Conservation (phyloP, 2,888 invertebrate species). For the Hoplodrina ambigua region DNA sequence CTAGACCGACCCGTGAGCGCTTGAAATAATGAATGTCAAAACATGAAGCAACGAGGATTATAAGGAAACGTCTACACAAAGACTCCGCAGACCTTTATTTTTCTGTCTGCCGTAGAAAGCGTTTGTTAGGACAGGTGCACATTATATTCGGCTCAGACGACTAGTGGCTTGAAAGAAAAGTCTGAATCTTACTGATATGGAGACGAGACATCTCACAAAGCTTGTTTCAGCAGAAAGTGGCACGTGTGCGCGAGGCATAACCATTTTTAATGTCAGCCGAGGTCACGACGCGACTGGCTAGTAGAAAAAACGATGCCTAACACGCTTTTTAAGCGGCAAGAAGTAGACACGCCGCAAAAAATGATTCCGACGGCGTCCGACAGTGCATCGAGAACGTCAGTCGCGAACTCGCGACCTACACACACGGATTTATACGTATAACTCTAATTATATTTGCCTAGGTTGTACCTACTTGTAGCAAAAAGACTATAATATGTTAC, state of each 20-base stretch:
- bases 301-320: slow-evolving; percentile 82
- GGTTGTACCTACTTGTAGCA: slow-evolving; percentile 45
- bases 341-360: slow-evolving; percentile 85
- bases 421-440: slow-evolving; percentile 43
- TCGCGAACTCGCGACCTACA: slow-evolving; percentile 59
- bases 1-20: slow-evolving; percentile 36
- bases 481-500: slow-evolving; percentile 13
- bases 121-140: slow-evolving; percentile 56
- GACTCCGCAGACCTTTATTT: slow-evolving; percentile 45
- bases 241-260: slow-evolving; percentile 81
- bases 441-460: slow-evolving; percentile 52
- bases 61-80: slow-evolving; percentile 52
- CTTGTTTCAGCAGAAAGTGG: slow-evolving; percentile 66
- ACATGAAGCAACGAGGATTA: slow-evolving; percentile 44
- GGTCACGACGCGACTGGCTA: slow-evolving; percentile 83
- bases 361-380: slow-evolving; percentile 74
- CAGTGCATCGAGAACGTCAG: slow-evolving; percentile 49
- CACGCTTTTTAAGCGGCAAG: slow-evolving; percentile 79
- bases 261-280: slow-evolving; percentile 85
- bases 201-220: slow-evolving; percentile 53
- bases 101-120: slow-evolving; percentile 45
- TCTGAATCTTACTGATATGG: slow-evolving; percentile 53
- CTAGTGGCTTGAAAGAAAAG: slow-evolving; percentile 35
- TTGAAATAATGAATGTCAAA: slow-evolving; percentile 55
- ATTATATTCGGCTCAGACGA: slow-evolving; percentile 50